Base-by-base conservation (phyloP, 1,140 invertebrate genomes). In the Zophobas morio region DNA sequence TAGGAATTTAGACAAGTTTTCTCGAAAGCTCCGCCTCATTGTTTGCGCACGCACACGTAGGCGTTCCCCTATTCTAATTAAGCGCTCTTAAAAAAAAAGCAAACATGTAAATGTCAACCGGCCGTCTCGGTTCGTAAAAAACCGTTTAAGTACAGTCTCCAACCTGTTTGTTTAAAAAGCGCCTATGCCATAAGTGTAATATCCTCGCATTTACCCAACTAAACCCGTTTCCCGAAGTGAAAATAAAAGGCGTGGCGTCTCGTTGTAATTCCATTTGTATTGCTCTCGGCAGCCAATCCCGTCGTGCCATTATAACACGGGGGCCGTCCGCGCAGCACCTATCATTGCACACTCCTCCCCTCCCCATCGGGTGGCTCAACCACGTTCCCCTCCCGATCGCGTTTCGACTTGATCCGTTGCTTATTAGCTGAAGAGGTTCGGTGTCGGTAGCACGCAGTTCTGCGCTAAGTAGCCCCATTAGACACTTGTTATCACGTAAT, bases 401-500 rank as follows among this genome's bases (percentile, higher is more conserved):
- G 5, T n/a, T 32, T 6, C 53, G 6, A 54, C 53, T 51, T 34
- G 5, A n/a, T 54, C 75, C 53, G 74, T 74, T 34, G 76, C 77
- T 85, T 85, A 85, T 84, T 85, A 85, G 80, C 82, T 82, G 63
- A 75, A 80, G 78, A 84, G 84, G 80, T 84, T 81, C 82, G 81
- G 79, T 75, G 80, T 80, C 81, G 84, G 84, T 83, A 84, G 81
- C 84, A 85, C 75, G 81, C 74, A 70, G n/a, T 56, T 32, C 8
- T 42, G 60, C 8, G 57, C 39, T 42, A 66, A 66, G 2, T 66
- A 40, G 32, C n/a, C 8, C 1, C 6, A 66, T 40, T 66, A 42
- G 37, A 4, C 49, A 51, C 37, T 32, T 5, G n/a, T 6, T n/a
- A 36, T 60, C 33, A 35, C 60, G 60, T 66, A 66, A 66, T 66